phyloP scores from a whole-genome alignment of 2,888 invertebrate species.

The Prenolepis imparis region DNA sequence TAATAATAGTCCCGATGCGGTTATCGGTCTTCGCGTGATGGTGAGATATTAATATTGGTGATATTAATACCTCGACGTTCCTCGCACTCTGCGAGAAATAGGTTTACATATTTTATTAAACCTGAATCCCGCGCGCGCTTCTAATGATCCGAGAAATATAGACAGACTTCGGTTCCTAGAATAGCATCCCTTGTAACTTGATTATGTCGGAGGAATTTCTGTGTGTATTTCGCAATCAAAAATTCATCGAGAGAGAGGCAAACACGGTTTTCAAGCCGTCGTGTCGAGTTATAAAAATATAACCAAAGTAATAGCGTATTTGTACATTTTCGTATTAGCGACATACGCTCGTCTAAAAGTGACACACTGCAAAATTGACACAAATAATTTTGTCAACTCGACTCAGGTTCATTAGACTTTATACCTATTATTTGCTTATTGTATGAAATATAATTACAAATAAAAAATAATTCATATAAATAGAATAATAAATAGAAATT shows the following conservation, averaged over 20 bases:
- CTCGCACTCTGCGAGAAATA: no score
- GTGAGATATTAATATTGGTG: neutral
- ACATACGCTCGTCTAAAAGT: neutral
- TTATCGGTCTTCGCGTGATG: neutral
- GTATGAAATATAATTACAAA: neutral
- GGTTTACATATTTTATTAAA: constrained; percentile 15
- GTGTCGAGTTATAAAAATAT: constrained; percentile 15
- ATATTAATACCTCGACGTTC: neutral
- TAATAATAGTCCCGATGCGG: constrained; percentile 30
- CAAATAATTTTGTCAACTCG: neutral
- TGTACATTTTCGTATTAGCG: constrained; percentile 23
- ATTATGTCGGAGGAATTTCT: neutral
- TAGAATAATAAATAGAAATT: neutral
- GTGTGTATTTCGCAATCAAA: neutral
- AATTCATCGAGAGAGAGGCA: neutral
- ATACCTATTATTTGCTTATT: neutral
- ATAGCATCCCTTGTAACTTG: neutral
- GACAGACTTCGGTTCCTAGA: neutral
- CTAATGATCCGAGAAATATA: neutral
- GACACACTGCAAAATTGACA: neutral
- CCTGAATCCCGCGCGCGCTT: neutral
- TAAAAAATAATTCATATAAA: neutral
- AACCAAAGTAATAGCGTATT: constrained; percentile 13
- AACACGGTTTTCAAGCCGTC: neutral
- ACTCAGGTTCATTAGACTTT: neutral